Conservation (phyloP, 2,797 vertebrate genomes). For the Oceanodroma leucorhoa region DNA sequence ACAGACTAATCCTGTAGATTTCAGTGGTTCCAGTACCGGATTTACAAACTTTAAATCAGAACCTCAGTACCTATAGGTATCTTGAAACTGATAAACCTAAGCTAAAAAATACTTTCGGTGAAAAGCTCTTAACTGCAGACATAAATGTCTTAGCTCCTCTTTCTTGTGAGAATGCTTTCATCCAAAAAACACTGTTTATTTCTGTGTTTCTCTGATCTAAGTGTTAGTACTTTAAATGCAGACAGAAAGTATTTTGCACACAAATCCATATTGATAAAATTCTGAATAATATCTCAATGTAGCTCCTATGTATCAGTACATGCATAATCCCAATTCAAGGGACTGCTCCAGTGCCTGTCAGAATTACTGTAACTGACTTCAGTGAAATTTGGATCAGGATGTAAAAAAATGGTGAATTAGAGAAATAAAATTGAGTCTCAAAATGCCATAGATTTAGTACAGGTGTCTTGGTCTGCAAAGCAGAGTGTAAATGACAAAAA, state of each 20-base stretch:
- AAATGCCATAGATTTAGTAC: neutral
- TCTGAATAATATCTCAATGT: neutral
- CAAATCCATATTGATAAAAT: neutral
- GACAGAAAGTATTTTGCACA: neutral
- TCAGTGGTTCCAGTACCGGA: neutral
- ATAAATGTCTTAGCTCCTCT: neutral
- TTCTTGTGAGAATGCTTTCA: neutral
- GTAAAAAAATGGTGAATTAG: neutral
- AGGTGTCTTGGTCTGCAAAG: neutral
- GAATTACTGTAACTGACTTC: neutral
- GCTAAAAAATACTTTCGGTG: neutral
- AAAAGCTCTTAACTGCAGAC: neutral
- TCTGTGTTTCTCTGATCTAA: neutral
- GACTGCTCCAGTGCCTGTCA: neutral
- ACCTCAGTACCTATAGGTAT: neutral
- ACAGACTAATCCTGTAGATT: neutral
- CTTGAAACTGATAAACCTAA: neutral
- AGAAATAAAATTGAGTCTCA: neutral
- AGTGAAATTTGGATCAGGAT: neutral
- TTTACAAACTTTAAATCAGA: neutral
- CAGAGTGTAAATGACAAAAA: neutral
- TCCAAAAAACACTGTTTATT: neutral
- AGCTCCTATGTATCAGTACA: neutral
- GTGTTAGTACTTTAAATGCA: neutral
- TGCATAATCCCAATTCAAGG: neutral